phyloP scores from a whole-genome alignment of 1,140 invertebrate genomes.

The Marisa cornuarietis region DNA sequence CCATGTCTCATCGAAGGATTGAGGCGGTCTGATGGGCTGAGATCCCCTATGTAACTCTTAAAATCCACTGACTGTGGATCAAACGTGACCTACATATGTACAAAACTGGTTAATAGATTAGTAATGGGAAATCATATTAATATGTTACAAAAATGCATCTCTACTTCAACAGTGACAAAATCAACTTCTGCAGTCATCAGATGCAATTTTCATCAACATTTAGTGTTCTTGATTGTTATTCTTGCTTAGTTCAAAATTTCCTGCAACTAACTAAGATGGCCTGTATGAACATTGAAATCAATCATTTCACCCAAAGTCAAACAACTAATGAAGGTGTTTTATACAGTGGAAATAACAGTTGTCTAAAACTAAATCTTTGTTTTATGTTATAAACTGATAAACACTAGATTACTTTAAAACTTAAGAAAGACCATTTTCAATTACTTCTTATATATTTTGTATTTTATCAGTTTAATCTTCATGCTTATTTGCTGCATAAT shows the following conservation, averaged over 20 bases:
- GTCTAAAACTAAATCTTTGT: too few species aligned
- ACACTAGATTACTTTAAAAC: too few species aligned
- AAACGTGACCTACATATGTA: conserved; percentile 13
- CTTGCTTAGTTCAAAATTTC: not conserved
- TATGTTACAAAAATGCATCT: not conserved
- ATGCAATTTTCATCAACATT: not conserved
- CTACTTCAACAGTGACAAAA: not conserved
- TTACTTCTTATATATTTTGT: too few species aligned
- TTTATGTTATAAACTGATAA: too few species aligned
- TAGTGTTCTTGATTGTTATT: not conserved
- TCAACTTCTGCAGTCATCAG: not conserved
- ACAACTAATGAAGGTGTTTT: too few species aligned
- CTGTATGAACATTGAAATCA: too few species aligned
- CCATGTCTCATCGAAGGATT: conserved; percentile 27
- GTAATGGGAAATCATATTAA: not conserved
- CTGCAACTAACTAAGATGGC: not conserved
- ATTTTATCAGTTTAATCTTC: too few species aligned
- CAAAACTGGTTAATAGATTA: not conserved
- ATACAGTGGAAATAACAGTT: too few species aligned
- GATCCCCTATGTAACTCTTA: conserved; percentile 10
- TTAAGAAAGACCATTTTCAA: too few species aligned
- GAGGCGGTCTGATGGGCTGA: not conserved
- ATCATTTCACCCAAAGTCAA: too few species aligned
- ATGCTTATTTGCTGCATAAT: too few species aligned
- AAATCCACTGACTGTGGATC: conserved; percentile 16